Evolutionary conservation across 2,113 vertebrate species (phyloP), one percentile per base, ranked within the genome.

Genomic region (Oreochromis tanganicae): DNA sequence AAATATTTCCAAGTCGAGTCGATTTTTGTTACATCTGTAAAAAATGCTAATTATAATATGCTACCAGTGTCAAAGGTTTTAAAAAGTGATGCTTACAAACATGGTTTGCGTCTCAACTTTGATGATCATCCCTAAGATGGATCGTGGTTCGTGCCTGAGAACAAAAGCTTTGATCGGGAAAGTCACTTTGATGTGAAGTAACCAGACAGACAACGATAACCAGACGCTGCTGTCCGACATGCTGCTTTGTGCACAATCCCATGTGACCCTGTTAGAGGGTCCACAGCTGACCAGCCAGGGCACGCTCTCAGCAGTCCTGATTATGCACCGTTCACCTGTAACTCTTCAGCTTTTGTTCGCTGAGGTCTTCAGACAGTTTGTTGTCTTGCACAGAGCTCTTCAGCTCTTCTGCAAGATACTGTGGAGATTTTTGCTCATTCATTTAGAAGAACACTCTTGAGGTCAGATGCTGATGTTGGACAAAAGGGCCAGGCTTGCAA

Each of bases 21-120:
- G 36, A 73, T 75, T 50, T 29, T 29, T 66, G 1, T 19, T 50
- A 7, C 17, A 27, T 12, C 14, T 0, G 0, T 19, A 75, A 48
- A 48, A 7, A 50, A 50, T 50, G 17, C 71, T 21, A 29, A 41
- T 82, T 71, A 10, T 1, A 38, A 46, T 24, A 55, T 3, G 6
- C 80, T 5, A 29, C 4, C 38, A 16, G 4, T 43, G 54, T 50
- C 56, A 46, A 34, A 11, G 2, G 27, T 27, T 66, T 36, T 90
- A 81, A 78, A 82, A 89, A 90, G 66, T 79, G 27, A 68, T 46
- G 50, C 68, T 50, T 43, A 24, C 50, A 27, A 6, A 1, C 78
- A 75, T 63, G 7, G 43, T 78, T 54, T 79, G 27, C 1, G 5
- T 87, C 68, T 52, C 27, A 24, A 32, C 63, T 55, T 56, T 83